A percentile compares a stretch with the other conserved stretches of the same genome.
These are phyloP conservation scores for Erebia aethiops DNA, from an alignment of 2,888 invertebrate species.

Conservation along the genomic window DNA sequence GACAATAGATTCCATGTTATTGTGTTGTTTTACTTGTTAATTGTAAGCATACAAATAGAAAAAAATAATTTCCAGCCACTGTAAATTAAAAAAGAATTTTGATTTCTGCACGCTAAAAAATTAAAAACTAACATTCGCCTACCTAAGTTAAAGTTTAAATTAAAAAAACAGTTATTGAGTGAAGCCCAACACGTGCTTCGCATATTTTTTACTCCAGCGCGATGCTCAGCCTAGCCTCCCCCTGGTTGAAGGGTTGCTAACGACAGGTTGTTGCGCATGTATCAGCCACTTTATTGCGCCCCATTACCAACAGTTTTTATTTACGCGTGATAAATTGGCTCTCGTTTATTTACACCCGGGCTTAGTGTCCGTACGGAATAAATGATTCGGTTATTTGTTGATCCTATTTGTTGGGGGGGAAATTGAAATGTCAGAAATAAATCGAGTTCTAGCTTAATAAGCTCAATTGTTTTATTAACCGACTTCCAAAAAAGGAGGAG, in stretches of 20 bases:
- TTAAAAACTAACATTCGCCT: not conserved
- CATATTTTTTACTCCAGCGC: conserved; percentile 15
- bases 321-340: conserved; percentile 33
- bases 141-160: not conserved
- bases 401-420: conserved; percentile 22
- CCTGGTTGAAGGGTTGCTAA: conserved; percentile 32
- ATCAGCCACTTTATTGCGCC: conserved; percentile 37
- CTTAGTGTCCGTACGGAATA: conserved; percentile 17
- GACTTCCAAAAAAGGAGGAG: no score
- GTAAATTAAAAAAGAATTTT: no score
- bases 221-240: conserved; percentile 16
- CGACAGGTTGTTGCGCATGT: conserved; percentile 38
- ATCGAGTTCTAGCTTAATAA: not conserved
- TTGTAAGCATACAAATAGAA: no score
- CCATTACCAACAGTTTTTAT: conserved; percentile 38
- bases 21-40: no score
- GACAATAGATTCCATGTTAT: not conserved
- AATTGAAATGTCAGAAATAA: conserved; percentile 9
- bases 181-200: conserved; percentile 4
- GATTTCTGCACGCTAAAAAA: no score
- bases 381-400: conserved; percentile 33
- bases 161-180: not conserved
- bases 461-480: conserved; percentile 3
- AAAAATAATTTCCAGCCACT: no score
- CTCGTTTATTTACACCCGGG: conserved; percentile 33